These are phyloP conservation scores for Scaptomyza reducta DNA, from an alignment of 2,888 invertebrate genomes.

Conservation along the genomic window DNA sequence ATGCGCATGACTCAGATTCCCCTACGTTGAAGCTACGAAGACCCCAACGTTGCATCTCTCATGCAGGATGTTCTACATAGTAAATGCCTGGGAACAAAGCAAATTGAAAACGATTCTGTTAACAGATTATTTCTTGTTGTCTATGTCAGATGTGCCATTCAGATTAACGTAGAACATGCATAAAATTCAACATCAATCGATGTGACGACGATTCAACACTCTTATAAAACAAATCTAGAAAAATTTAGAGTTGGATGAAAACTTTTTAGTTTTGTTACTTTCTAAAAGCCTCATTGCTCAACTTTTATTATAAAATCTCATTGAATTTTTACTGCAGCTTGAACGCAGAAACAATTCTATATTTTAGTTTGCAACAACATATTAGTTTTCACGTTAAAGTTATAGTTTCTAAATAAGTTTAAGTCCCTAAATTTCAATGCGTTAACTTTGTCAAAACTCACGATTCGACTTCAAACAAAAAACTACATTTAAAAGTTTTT, in stretches of 20 bases:
- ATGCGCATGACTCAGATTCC: conserved; percentile 46
- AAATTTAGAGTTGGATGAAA: too few relatives aligned
- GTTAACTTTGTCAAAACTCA: too few relatives aligned
- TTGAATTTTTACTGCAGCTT: too few relatives aligned
- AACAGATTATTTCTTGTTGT: conserved; percentile 24
- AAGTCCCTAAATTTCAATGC: too few relatives aligned
- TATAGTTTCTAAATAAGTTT: too few relatives aligned
- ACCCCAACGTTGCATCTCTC: conserved; percentile 18
- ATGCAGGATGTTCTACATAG: conserved; percentile 45
- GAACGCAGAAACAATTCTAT: too few relatives aligned
- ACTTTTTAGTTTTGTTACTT: too few relatives aligned
- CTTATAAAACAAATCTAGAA: background rate
- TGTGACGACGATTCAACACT: background rate
- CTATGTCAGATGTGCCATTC: background rate
- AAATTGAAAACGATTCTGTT: conserved; percentile 44
- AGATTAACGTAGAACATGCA: conserved; percentile 5
- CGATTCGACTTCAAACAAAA: too few relatives aligned
- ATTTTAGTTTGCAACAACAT: too few relatives aligned
- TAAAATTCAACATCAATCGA: background rate
- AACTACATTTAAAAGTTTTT: background rate
- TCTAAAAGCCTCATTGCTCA: too few relatives aligned
- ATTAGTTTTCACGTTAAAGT: too few relatives aligned
- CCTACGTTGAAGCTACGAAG: background rate
- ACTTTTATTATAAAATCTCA: too few relatives aligned
- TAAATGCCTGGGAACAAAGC: conserved; percentile 53